Base-by-base conservation (phyloP, 2,888 invertebrate genomes). In the Andrena bucephala region DNA sequence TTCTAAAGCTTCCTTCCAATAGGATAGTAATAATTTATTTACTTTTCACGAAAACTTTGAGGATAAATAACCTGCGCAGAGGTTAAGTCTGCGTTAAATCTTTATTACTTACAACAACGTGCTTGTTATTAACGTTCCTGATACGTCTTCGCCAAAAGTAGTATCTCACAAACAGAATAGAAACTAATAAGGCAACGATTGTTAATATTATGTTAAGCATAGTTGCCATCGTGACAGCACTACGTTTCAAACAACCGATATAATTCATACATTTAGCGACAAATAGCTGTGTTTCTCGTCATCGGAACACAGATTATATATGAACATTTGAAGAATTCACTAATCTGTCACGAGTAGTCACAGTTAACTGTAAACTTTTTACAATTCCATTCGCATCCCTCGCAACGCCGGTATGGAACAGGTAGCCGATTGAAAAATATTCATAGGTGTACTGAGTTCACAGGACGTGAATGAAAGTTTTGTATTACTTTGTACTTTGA, bases 81-180 rank as follows among this genome's bases (percentile, higher is more conserved):
- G 71, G 80, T 79, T 82, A 78, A 31, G n/a, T 79, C 0, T 36
- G 8, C 3, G 68, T 57, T 31, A 74, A n/a, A 67, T n/a, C n/a
- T 13, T 42, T 8, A 48, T 27, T 81, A 89, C 89, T 90, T 76
- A 92, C 92, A 79, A 92, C 90, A 27, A 92, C 91, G 68, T 92
- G 92, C 68, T 91, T 91, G 20, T 89, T 90, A 63, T 84, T 72
- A n/a, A 92, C 76, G 60, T 36, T 86, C 74, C 86, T 91, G n/a
- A 85, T 54, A 10, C 76, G 85, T 10, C 78, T 77, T 27, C 77
- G 84, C 80, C 82, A 83, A 66, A 89, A 85, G 6, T 87, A 81
- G 59, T 84, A 83, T 69, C 82, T 88, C 2, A 76, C 74, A 27
- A 89, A 70, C 33, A 89, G 80, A 20, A 79, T 48, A 24, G 72